Percentiles rank a stretch among this genome's conserved stretches.
phyloP scores from a whole-genome alignment of 2,797 vertebrate species.

The Scolopax bukidnonensis region DNA sequence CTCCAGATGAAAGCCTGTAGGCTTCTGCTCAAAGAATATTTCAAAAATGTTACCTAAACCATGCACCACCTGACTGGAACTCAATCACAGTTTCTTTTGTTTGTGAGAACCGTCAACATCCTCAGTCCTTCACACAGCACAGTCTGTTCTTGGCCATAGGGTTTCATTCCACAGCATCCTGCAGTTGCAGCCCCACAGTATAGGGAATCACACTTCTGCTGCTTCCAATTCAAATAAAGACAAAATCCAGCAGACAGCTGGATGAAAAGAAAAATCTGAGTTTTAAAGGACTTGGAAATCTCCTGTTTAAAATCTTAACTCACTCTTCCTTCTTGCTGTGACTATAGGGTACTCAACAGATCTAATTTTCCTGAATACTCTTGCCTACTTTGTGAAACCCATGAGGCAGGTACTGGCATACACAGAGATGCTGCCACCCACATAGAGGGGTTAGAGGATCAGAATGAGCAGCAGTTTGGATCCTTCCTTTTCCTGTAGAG shows the following conservation, averaged over 20 bases:
- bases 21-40: neutral
- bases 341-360: neutral
- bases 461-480: neutral
- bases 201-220: neutral
- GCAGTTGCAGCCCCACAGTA: neutral
- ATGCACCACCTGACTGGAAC: neutral
- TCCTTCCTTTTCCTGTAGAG: neutral
- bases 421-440: neutral
- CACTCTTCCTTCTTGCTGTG: neutral
- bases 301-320: neutral
- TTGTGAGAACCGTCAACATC: neutral
- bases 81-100: neutral
- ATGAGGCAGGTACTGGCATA: neutral
- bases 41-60: neutral
- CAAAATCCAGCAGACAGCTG: slow-evolving; percentile 4
- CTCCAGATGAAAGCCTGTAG: neutral
- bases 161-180: slow-evolving; percentile 23
- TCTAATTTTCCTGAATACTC: neutral
- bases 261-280: neutral
- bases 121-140: neutral
- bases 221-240: slow-evolving; percentile 48
- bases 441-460: neutral
- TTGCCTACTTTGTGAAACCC: neutral
- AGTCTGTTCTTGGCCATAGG: slow-evolving; percentile 21
- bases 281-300: neutral